Percentiles rank a stretch among this genome's conserved stretches.
Evolutionary conservation across 1,140 invertebrate species (phyloP).

Genomic region (Drosophila persimilis): DNA sequence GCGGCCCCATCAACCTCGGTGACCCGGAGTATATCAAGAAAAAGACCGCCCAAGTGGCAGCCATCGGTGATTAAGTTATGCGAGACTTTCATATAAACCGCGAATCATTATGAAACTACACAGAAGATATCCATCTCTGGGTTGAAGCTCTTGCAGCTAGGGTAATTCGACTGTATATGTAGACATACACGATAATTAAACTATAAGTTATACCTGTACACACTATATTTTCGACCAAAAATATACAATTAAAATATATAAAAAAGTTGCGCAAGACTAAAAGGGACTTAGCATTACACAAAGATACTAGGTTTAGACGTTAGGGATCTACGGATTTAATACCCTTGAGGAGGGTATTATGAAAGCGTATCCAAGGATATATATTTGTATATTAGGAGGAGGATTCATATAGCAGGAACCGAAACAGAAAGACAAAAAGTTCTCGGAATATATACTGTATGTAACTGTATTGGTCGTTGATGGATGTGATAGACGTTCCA

Average conservation of each 20-base stretch:
- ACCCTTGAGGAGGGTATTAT: too few relatives aligned
- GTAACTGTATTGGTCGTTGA: neutral
- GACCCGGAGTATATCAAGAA: slow-evolving; percentile 87
- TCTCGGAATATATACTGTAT: too few relatives aligned
- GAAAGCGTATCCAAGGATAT: too few relatives aligned
- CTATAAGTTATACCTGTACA: slow-evolving; percentile 28
- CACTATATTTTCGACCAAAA: slow-evolving; percentile 46
- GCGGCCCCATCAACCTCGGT: slow-evolving; percentile 86
- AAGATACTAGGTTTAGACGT: too few relatives aligned
- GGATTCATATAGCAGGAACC: too few relatives aligned
- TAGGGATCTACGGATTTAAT: too few relatives aligned
- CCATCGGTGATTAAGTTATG: slow-evolving; percentile 64
- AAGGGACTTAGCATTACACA: neutral
- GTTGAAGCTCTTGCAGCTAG: too few relatives aligned
- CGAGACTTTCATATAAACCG: slow-evolving; percentile 9
- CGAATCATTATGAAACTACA: slow-evolving; percentile 1
- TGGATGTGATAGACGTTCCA: too few relatives aligned
- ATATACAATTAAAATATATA: slow-evolving; percentile 29
- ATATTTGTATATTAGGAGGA: too few relatives aligned
- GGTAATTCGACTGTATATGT: neutral
- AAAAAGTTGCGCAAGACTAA: neutral
- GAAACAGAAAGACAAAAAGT: too few relatives aligned
- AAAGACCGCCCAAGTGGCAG: slow-evolving; percentile 84
- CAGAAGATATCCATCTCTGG: neutral
- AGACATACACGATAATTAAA: slow-evolving; percentile 13